Base-by-base conservation (phyloP, 2,113 vertebrate species). In the Grus americana region DNA sequence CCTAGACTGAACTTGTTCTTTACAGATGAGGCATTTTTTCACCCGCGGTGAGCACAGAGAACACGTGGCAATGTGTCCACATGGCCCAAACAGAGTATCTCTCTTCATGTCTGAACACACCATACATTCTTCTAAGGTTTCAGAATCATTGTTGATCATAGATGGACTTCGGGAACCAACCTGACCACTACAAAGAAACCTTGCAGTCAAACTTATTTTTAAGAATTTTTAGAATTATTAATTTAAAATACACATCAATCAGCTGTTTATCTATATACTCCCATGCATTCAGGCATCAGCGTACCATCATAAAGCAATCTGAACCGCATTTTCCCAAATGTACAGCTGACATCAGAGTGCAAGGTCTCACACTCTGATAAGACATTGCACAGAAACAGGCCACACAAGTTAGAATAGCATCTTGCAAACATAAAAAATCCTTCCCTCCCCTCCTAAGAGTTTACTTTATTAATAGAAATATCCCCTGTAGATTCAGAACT, bases 11-110 rank as follows among this genome's bases (percentile, higher is more conserved):
- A 99, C 99, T 98, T 99, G 99, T 14, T 99, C 99, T 97, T 99
- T 99, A 97, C 99, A 99, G 96, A 99, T 99, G 93, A 99, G 99
- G 97, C 99, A 99, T 98, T 99, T 99, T 97, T 99, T 99, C 97
- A 99, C 99, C 15, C 99, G 98, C 27, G 99, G 99, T 12, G 99
- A 99, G 97, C 99, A 99, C n/a, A 99, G 98, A 52, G 99, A 99
- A 97, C 99, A 99, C 11, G 99, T 99, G 88, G 99, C 99, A 92
- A 99, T 99, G 97, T 99, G 99, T 72, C 99, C 99, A 55, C 99
- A 99, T 4, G 99, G 99, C n/a, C 99, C 99, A 95, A 99, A 99
- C 58, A 99, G 98, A 9, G 99, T 99, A 96, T 99, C 99, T 83
- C 99, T 98, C 98, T 99, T 99, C 99, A 99, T 98, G 97, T 99